Conservation (phyloP, 2,113 vertebrate genomes). For the Myotis brandtii region DNA sequence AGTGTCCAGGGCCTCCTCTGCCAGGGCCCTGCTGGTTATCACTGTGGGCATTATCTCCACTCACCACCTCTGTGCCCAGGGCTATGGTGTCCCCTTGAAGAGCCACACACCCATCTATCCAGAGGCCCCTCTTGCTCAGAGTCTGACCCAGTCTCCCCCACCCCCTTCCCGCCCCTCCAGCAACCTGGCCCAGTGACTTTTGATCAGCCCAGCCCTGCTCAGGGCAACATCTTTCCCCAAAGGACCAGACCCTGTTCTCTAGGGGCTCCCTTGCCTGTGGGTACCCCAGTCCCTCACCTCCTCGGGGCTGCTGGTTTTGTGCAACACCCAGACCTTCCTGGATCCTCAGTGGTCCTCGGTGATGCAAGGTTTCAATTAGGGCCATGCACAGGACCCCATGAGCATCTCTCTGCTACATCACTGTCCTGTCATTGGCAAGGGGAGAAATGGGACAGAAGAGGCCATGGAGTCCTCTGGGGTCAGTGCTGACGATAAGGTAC, state of each 20-base stretch:
- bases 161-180: too few relatives aligned
- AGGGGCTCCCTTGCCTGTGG: background rate
- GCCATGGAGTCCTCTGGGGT: background rate
- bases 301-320: background rate
- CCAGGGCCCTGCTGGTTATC: conserved; percentile 76
- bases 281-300: too few relatives aligned
- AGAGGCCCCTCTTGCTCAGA: conserved; percentile 51
- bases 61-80: conserved; percentile 62
- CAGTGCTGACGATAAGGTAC: background rate
- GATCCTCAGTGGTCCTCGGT: background rate
- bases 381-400: background rate
- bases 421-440: background rate
- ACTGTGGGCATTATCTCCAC: conserved; percentile 73
- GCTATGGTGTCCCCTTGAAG: conserved; percentile 27
- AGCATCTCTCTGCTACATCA: background rate
- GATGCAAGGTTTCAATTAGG: background rate
- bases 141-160: background rate
- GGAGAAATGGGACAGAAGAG: background rate
- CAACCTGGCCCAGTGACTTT: background rate
- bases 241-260: background rate
- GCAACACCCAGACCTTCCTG: background rate
- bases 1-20: conserved; percentile 67
- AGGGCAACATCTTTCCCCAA: background rate
- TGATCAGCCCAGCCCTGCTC: background rate
- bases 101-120: conserved; percentile 61